These are phyloP conservation scores for Falco rusticolus DNA, from an alignment of 2,797 vertebrate species.

Conservation along the genomic window DNA sequence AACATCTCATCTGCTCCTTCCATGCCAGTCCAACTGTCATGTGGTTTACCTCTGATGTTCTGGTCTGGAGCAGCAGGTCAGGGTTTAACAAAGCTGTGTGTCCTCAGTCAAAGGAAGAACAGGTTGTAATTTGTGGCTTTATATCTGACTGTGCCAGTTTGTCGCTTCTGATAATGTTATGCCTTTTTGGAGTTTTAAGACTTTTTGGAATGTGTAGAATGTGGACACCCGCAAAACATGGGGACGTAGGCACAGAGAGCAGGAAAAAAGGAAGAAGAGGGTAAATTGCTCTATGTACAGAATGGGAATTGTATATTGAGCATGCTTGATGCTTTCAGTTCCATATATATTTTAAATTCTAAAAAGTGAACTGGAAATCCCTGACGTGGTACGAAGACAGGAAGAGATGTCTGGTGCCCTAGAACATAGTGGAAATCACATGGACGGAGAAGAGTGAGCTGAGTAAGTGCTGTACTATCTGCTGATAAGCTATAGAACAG, in stretches of 20 bases:
- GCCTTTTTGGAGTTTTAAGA: background rate
- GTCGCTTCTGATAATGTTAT: background rate
- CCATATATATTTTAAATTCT: background rate
- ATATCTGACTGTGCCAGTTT: background rate
- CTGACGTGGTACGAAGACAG: background rate
- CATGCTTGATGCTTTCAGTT: background rate
- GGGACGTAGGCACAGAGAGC: background rate
- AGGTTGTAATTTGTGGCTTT: background rate
- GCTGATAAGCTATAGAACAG: background rate
- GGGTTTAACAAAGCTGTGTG: background rate
- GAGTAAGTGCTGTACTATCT: background rate
- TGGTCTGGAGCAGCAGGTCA: background rate
- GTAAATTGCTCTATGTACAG: background rate
- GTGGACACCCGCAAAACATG: background rate
- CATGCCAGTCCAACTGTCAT: background rate
- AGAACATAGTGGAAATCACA: background rate
- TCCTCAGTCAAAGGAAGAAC: background rate
- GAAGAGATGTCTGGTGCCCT: background rate
- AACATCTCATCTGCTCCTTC: background rate
- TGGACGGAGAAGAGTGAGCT: background rate
- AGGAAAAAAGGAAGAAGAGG: background rate
- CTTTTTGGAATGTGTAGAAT: background rate
- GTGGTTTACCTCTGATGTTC: background rate
- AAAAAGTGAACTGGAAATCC: background rate
- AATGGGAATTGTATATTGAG: background rate